These are phyloP conservation scores for Drosophila putrida DNA, from an alignment of 2,888 invertebrate genomes.

Conservation along the genomic window DNA sequence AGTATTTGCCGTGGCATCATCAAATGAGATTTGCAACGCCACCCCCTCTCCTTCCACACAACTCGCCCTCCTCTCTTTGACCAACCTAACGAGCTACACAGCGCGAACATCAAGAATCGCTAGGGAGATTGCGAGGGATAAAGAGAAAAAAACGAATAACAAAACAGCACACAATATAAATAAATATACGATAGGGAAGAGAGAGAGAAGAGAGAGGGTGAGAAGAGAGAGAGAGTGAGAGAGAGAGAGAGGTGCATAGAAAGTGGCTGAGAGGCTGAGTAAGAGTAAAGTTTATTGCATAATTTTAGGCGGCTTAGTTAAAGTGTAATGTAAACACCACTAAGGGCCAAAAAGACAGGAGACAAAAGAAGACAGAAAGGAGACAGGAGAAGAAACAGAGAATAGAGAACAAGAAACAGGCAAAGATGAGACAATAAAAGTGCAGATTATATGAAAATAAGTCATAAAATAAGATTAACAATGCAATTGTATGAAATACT, in stretches of 20 bases:
- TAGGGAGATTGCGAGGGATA: constrained; percentile 54
- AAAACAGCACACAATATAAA: constrained; percentile 51
- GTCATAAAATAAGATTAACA: constrained; percentile 7
- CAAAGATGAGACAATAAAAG: constrained; percentile 71
- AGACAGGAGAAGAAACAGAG: constrained; percentile 6
- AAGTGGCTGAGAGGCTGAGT: constrained; percentile 69
- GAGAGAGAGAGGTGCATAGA: constrained; percentile 16
- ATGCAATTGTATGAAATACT: background rate
- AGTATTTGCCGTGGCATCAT: constrained; percentile 80
- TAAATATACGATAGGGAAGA: constrained; percentile 45
- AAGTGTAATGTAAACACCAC: constrained; percentile 78
- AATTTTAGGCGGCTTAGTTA: constrained; percentile 77
- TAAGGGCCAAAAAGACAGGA: constrained; percentile 21
- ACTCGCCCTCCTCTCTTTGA: constrained; percentile 4
- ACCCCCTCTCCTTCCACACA: constrained; percentile 3
- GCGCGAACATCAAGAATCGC: constrained; percentile 79
- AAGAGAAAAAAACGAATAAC: constrained; percentile 50
- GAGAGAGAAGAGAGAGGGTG: background rate
- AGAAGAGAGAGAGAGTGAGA: background rate
- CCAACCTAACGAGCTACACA: constrained; percentile 66
- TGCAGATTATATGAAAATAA: constrained; percentile 67
- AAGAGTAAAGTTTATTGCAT: constrained; percentile 81
- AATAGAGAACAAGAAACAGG: background rate
- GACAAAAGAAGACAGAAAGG: constrained; percentile 2
- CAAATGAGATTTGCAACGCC: constrained; percentile 77